A percentile compares a stretch with the other conserved stretches of the same genome.
phyloP scores from a whole-genome alignment of 1,140 invertebrate species.

The Rhyzopertha dominica region DNA sequence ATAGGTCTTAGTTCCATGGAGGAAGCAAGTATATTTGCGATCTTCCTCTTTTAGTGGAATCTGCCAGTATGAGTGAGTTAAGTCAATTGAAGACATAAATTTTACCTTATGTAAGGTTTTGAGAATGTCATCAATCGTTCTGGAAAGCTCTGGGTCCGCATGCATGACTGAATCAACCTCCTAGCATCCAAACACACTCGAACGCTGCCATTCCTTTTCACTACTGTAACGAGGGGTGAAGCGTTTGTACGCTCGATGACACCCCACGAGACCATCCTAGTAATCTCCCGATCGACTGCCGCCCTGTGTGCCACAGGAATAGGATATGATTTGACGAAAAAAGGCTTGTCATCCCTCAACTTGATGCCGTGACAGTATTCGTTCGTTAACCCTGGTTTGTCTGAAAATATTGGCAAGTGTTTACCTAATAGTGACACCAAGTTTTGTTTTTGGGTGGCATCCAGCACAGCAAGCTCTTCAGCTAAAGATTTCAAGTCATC shows the following conservation, averaged over 20 bases:
- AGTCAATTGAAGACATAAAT: not conserved
- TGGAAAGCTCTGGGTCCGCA: not conserved
- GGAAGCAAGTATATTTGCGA: slow-evolving; percentile 2
- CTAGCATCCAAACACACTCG: slow-evolving; percentile 1
- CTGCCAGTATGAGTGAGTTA: slow-evolving; percentile 4
- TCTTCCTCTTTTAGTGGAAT: not conserved
- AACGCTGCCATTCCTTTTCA: not conserved
- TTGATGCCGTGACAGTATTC: slow-evolving; percentile 1
- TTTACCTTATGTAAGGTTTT: not conserved
- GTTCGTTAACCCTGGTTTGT: not conserved
- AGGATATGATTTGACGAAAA: slow-evolving; percentile 5
- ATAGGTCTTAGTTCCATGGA: not conserved
- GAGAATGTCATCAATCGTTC: not conserved
- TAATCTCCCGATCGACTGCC: not conserved
- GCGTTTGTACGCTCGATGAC: not conserved
- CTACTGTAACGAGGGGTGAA: not conserved
- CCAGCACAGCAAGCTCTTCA: not conserved
- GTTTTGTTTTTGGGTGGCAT: not conserved
- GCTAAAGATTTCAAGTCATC: not conserved
- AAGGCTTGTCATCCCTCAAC: not conserved
- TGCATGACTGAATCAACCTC: not conserved
- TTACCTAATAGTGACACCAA: not conserved
- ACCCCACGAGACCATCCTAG: slow-evolving; percentile 2
- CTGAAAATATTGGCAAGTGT: not conserved
- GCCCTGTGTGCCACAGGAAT: not conserved